Base-by-base conservation (phyloP, 2,888 invertebrate species). In the Crepidodera aurea region DNA sequence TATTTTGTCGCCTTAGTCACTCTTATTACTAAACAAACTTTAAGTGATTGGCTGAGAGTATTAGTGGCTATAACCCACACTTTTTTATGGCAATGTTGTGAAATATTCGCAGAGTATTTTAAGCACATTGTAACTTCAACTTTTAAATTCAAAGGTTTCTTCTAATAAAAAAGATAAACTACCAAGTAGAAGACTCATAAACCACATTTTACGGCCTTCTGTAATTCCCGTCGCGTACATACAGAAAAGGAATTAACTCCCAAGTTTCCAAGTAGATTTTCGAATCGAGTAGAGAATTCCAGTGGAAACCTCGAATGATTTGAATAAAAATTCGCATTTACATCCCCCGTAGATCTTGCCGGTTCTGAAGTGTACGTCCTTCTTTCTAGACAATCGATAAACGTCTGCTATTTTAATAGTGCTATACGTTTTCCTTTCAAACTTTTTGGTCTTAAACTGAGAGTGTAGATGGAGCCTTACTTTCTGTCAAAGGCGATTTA, bases 321-420 rank as follows among this genome's bases (percentile, higher is more conserved):
- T 42, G 44, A 55, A 55, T 55, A 44, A 55, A 55, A 55, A 55
- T 55, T 55, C 42, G 42, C 55, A 18, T 29, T 27, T 25, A 19
- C 18, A 7, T 22, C 40, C 29, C 53, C 29, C n/a, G 12, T 29
- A 42, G 55, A 55, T 32, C 12, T 55, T 44, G 13, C n/a, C 29
- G n/a, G 44, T 8, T 55, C 29, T 27, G 3, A 27, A 15, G 22
- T 32, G 5, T n/a, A 2, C n/a, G 8, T 19, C 6, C 19, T 19
- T n/a, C 25, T 25, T 25, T 2, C n/a, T 34, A 13, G 25, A 25
- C 6, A 34, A 34, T 42, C 42, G 19, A 42, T 34, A 13, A n/a
- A 10, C 7, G 10, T 7, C 8, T 32, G 32, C n/a, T 32, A 32
- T 32, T 32, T 32, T 32, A 32, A 7, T 32, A 32, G 10, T 2